Evolutionary conservation across 1,140 invertebrate genomes (phyloP).

Genomic region (Heterodera schachtii): DNA sequence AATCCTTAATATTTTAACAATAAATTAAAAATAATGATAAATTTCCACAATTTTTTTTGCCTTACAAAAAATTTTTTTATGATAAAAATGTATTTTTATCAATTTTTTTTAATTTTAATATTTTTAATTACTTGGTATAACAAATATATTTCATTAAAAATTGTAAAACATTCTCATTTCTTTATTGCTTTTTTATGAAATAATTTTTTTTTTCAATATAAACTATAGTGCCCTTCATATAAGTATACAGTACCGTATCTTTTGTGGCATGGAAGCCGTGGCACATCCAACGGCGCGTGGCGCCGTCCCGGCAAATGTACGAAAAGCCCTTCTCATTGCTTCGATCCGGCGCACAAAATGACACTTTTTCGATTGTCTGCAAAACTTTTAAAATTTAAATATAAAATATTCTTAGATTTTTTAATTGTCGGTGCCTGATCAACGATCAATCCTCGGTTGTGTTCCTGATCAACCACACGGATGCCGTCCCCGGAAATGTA

Average conservation of each 20-base stretch:
- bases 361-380: slow-evolving; percentile 95
- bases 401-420: neutral
- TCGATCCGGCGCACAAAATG: slow-evolving; percentile 97
- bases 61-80: too few relatives aligned
- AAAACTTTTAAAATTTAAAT: too few relatives aligned
- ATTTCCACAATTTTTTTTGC: too few relatives aligned
- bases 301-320: slow-evolving; percentile 84
- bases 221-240: too few relatives aligned
- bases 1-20: too few relatives aligned
- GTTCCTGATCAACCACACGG: slow-evolving; percentile 95
- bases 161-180: neutral
- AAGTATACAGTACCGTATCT: slow-evolving; percentile 75
- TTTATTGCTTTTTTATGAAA: neutral
- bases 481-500: slow-evolving; percentile 96
- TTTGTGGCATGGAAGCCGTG: slow-evolving; percentile 95
- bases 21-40: too few relatives aligned
- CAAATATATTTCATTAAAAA: slow-evolving; percentile 11
- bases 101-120: too few relatives aligned
- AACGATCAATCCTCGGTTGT: slow-evolving; percentile 91
- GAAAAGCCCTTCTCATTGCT: slow-evolving; percentile 97
- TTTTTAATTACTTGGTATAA: neutral
- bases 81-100: too few relatives aligned
- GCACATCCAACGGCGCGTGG: slow-evolving; percentile 93
- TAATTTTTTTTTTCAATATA: slow-evolving; percentile 8
- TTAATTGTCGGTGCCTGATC: slow-evolving; percentile 74